Conservation (phyloP, 2,797 vertebrate species). For the Sebastes steindachneri region DNA sequence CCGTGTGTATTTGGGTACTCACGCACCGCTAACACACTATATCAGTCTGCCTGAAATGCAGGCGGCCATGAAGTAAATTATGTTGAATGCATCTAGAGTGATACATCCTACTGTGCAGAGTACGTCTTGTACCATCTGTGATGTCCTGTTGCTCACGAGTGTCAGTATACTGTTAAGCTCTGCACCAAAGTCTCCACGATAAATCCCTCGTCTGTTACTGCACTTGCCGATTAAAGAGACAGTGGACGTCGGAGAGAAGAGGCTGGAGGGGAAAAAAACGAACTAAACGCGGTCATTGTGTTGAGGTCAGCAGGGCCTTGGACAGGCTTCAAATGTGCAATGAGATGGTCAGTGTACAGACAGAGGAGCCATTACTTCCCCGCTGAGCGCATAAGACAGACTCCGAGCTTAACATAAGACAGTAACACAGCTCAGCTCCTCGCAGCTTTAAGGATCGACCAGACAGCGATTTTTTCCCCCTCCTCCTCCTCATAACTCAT, state of each 20-base stretch:
- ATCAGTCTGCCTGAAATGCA: conserved; percentile 6
- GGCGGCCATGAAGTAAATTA: not conserved
- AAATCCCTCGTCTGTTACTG: conserved; percentile 52
- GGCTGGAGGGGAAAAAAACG: not conserved
- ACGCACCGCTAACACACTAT: not conserved
- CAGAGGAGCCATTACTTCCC: conserved; percentile 69
- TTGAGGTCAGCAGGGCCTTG: conserved; percentile 66
- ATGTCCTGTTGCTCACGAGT: conserved; percentile 42
- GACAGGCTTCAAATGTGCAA: conserved; percentile 69
- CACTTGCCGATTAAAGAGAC: conserved; percentile 53
- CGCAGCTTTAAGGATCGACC: conserved; percentile 35
- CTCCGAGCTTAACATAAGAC: conserved; percentile 62
- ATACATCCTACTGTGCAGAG: conserved; percentile 13
- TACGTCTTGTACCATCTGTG: conserved; percentile 49
- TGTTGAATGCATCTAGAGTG: conserved; percentile 4
- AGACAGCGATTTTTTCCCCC: not conserved
- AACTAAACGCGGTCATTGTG: conserved; percentile 62
- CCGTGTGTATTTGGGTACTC: not conserved
- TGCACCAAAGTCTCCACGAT: conserved; percentile 43
- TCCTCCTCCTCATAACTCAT: conserved; percentile 16
- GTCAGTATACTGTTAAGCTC: conserved; percentile 52
- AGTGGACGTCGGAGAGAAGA: conserved; percentile 13
- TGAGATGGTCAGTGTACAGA: conserved; percentile 66
- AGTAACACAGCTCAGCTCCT: conserved; percentile 51
- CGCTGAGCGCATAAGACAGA: conserved; percentile 60